Evolutionary conservation across 2,797 vertebrate species (phyloP), one percentile per base, ranked within the genome.

Genomic region (Enteromius anoplus): DNA sequence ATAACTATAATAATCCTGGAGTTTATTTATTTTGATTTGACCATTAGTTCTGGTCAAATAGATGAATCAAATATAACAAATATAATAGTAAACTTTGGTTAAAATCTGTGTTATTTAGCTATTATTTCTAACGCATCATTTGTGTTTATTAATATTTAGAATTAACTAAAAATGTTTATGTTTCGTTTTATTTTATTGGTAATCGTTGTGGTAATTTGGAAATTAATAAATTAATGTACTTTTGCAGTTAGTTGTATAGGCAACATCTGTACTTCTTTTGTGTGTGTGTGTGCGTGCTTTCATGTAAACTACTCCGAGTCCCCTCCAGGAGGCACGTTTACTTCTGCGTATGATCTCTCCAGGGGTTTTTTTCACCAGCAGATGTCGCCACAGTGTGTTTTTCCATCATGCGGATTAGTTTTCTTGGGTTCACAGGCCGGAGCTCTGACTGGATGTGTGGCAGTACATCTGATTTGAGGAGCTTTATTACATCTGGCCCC

Each of bases 341-440:
- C 65, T 34, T 10, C 3, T 3, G 17, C 15, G 14, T 1, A 62
- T 62, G 12, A 34, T 37, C 29, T 21, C 19, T 65, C 6, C 34
- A 0, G 7, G 32, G 37, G 32, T 21, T 70, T 23, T 23, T 80
- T 0, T 83, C 68, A 34, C 92, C 94, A 91, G 89, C 90, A 93
- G 94, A 91, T 93, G 91, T 5, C 34, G 77, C 85, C 82, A 89
- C 49, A 82, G 81, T 45, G 32, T 51, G 76, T 68, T 58, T 53
- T 40, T 34, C 53, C 1, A 9, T 64, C 49, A 40, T 1, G 9
- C 37, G 9, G 29, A 32, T 64, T 32, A 58, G 21, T 29, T 42
- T 85, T 37, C 37, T 37, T 37, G 1, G 37, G 37, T 37, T 37
- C 37, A 37, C 37, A 55, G 53, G 70, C 77, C 88, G 66, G 84